A percentile compares a stretch with the other conserved stretches of the same genome.
Evolutionary conservation across 2,888 invertebrate species (phyloP).

Genomic region (Hemaris fuciformis): DNA sequence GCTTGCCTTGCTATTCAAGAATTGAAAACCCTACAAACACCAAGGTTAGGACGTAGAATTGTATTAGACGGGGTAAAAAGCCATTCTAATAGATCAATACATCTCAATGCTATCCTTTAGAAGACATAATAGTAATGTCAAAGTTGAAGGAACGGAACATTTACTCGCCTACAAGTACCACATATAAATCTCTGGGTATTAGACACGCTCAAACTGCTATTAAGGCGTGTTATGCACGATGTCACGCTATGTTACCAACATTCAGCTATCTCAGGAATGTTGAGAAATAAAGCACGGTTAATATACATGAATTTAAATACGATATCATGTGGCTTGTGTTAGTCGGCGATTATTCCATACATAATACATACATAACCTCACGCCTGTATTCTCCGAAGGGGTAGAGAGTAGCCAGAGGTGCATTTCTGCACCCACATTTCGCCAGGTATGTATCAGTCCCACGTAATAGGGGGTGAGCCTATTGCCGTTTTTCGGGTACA

Average conservation of each 20-base stretch:
- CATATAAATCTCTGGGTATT: not conserved
- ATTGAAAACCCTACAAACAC: too few species aligned
- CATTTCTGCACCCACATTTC: too few species aligned
- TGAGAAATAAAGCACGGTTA: not conserved
- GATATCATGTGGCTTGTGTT: not conserved
- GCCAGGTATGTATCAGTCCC: too few species aligned
- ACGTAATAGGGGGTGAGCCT: too few species aligned
- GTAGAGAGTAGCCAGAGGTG: too few species aligned
- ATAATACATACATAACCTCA: too few species aligned
- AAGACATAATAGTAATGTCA: not conserved
- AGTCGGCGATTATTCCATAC: not conserved
- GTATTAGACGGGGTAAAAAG: not conserved
- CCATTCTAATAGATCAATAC: not conserved
- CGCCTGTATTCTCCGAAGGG: too few species aligned
- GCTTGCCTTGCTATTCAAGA: too few species aligned
- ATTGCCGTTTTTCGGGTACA: too few species aligned
- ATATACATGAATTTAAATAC: not conserved
- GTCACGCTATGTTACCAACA: not conserved
- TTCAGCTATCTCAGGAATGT: not conserved
- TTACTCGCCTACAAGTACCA: not conserved
- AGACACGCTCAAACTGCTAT: not conserved
- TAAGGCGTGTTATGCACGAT: slow-evolving; percentile 3
- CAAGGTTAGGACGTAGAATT: too few species aligned
- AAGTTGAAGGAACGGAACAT: not conserved
- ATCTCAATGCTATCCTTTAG: not conserved